phyloP scores from a whole-genome alignment of 2,888 invertebrate species.

The Drosophila anceps region DNA sequence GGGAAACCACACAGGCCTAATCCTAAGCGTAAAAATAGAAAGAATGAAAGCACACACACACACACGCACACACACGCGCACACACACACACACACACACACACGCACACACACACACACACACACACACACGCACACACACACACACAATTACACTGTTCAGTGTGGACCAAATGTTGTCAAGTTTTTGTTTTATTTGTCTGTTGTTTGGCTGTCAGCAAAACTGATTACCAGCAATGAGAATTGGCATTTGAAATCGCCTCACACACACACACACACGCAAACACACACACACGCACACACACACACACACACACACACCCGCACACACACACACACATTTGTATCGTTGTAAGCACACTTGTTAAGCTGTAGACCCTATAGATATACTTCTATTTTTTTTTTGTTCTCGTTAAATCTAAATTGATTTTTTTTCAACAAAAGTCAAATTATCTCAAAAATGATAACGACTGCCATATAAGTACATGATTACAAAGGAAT shows the following conservation, averaged over 20 bases:
- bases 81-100: constrained; percentile 1
- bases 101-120: background rate
- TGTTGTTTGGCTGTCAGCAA: background rate
- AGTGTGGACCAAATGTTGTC: constrained; percentile 23
- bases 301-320: constrained; percentile 16
- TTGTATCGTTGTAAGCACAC: constrained; percentile 31
- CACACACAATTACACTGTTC: constrained; percentile 7
- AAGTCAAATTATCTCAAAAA: constrained; percentile 74
- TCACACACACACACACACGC: constrained; percentile 2
- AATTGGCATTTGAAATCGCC: constrained; percentile 3
- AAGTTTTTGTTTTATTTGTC: background rate
- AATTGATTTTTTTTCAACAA: constrained; percentile 62
- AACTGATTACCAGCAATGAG: constrained; percentile 17
- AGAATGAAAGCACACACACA: background rate
- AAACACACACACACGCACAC: constrained; percentile 10
- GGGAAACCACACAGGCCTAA: constrained; percentile 55
- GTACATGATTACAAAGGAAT: constrained; percentile 34
- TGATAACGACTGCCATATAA: constrained; percentile 74
- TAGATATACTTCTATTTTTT: constrained; percentile 19
- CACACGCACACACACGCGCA: constrained; percentile 1
- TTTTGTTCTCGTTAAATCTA: constrained; percentile 50
- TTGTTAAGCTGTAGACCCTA: constrained; percentile 41
- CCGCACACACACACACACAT: constrained; percentile 12
- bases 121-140: constrained; percentile 1
- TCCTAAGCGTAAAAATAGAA: constrained; percentile 41